phyloP scores from a whole-genome alignment of 2,888 invertebrate species.

The Oscheius sp. region DNA sequence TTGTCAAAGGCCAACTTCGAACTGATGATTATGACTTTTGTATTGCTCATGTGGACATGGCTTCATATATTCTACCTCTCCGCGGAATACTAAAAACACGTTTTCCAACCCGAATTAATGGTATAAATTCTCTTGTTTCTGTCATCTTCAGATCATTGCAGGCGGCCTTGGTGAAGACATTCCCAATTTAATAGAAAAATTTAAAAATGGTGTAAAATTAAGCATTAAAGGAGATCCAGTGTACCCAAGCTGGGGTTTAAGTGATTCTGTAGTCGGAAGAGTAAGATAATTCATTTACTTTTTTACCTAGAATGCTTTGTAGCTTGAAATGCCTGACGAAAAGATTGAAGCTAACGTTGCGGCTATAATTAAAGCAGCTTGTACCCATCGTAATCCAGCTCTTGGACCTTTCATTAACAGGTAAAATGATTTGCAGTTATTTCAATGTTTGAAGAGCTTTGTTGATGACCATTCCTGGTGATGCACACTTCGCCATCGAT shows the following conservation, averaged over 20 bases:
- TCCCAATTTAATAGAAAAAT: slow-evolving; percentile 64
- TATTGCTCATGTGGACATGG: slow-evolving; percentile 69
- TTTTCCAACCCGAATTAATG: slow-evolving; percentile 71
- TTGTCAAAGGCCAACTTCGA: slow-evolving; percentile 71
- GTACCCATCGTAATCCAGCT: slow-evolving; percentile 68
- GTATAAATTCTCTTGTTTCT: slow-evolving; percentile 39
- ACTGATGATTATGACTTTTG: slow-evolving; percentile 73
- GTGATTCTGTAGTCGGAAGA: slow-evolving; percentile 67
- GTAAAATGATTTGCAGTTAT: slow-evolving; percentile 22
- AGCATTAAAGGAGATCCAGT: slow-evolving; percentile 66
- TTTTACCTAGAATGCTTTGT: no score
- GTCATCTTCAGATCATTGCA: slow-evolving; percentile 13
- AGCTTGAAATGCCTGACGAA: slow-evolving; percentile 67
- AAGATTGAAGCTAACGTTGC: slow-evolving; percentile 69
- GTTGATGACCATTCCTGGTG: slow-evolving; percentile 65
- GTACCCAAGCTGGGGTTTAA: slow-evolving; percentile 68
- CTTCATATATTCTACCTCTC: slow-evolving; percentile 63
- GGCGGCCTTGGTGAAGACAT: slow-evolving; percentile 68
- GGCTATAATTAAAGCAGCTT: slow-evolving; percentile 61
- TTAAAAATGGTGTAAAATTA: slow-evolving; percentile 69
- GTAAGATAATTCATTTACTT: slow-evolving; percentile 41
- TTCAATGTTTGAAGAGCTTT: slow-evolving; percentile 47
- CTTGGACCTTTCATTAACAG: slow-evolving; percentile 71
- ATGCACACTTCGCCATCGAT: slow-evolving; percentile 63
- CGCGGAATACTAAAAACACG: slow-evolving; percentile 68